Conservation (phyloP, 2,888 invertebrate genomes). For the Eudasyphora cyanicolor region DNA sequence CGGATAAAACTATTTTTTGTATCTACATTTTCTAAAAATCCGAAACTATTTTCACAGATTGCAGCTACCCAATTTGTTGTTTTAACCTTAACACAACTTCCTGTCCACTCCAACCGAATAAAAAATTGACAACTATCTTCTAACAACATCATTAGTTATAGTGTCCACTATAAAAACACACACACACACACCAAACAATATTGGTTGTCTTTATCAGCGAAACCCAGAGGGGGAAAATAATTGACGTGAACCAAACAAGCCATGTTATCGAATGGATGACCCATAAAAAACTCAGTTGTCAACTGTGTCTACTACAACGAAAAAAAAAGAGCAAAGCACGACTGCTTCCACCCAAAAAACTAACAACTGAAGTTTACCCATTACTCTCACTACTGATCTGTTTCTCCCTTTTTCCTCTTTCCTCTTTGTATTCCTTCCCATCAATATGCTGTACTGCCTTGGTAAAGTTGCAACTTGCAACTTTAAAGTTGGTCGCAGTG, state of each 20-base stretch:
- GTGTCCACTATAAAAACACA: background rate
- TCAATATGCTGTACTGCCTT: background rate
- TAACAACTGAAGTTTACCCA: background rate
- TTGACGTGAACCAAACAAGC: background rate
- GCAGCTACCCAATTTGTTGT: no score
- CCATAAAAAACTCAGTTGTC: slow-evolving; percentile 11
- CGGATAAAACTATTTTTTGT: no score
- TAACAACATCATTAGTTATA: background rate
- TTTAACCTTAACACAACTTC: no score
- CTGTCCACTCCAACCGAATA: no score
- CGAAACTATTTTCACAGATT: no score
- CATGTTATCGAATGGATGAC: background rate
- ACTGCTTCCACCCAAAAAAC: background rate
- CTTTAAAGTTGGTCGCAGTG: background rate
- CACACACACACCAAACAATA: background rate
- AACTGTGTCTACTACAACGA: background rate
- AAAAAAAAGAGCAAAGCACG: background rate
- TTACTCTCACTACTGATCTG: no score
- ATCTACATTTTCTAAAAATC: no score
- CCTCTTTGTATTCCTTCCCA: no score
- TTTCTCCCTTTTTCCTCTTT: no score
- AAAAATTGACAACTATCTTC: background rate
- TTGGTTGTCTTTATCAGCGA: background rate
- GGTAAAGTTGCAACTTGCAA: background rate
- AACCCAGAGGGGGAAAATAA: background rate